Evolutionary conservation across 2,888 invertebrate genomes (phyloP).

Genomic region (Metalampra italica): DNA sequence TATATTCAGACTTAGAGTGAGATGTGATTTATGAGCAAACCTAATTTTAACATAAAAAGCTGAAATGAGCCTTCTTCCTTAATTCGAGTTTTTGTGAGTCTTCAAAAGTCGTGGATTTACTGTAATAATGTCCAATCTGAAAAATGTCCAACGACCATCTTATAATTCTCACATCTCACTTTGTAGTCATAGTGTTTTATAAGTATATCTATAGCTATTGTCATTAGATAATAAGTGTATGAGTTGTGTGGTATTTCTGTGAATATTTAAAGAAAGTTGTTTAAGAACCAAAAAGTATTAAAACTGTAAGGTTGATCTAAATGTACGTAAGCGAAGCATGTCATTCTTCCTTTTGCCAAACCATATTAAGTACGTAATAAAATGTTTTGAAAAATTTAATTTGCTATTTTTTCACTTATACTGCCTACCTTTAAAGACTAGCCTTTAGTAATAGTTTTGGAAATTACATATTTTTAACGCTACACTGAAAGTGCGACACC

Average conservation of each 20-base stretch:
- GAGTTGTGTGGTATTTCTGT: constrained; percentile 11
- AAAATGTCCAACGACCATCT: too few relatives aligned
- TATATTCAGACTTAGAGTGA: not conserved
- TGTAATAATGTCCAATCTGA: too few relatives aligned
- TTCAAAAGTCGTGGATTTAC: too few relatives aligned
- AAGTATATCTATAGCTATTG: not conserved
- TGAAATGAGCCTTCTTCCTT: too few relatives aligned
- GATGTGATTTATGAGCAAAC: not conserved
- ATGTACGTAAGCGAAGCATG: constrained; percentile 39
- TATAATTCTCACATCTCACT: not conserved
- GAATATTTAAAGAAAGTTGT: constrained; percentile 27
- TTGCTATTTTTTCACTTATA: not conserved
- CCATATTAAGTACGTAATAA: constrained; percentile 64
- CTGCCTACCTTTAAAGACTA: not conserved
- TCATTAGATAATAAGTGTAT: not conserved
- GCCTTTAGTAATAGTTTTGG: too few relatives aligned
- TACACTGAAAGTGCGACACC: too few relatives aligned
- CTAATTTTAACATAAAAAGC: too few relatives aligned
- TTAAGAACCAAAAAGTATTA: constrained; percentile 76
- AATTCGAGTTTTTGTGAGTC: too few relatives aligned
- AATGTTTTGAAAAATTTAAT: constrained; percentile 47
- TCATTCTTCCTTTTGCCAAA: constrained; percentile 74
- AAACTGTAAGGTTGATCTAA: constrained; percentile 38
- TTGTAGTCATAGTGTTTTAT: constrained; percentile 1
- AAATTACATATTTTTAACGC: too few relatives aligned